These are phyloP conservation scores for Mola mola DNA, from an alignment of 2,113 vertebrate species.

Conservation along the genomic window DNA sequence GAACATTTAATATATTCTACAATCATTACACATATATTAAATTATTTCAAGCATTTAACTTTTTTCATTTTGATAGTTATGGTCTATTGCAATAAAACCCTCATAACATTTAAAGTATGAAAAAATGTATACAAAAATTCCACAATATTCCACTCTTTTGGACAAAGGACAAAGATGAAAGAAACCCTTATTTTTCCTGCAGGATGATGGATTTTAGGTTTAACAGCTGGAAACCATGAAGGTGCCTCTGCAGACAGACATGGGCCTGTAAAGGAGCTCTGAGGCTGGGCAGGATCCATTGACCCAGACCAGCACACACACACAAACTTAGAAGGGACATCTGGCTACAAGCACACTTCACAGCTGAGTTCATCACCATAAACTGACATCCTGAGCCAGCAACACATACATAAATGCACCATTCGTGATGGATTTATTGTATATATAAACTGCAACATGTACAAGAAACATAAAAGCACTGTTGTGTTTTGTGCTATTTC, in stretches of 20 bases:
- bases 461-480: background rate
- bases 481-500: background rate
- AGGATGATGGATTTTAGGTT: constrained; percentile 4
- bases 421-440: too few species aligned
- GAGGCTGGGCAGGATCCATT: constrained; percentile 15
- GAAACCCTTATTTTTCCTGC: background rate
- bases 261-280: constrained; percentile 19
- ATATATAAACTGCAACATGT: too few species aligned
- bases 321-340: constrained; percentile 1
- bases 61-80: too few species aligned
- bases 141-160: too few species aligned
- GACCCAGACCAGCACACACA: too few species aligned
- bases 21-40: too few species aligned
- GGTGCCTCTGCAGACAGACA: constrained; percentile 26
- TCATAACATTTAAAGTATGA: too few species aligned
- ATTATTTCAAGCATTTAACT: too few species aligned
- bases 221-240: constrained; percentile 22
- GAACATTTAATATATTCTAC: too few species aligned
- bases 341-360: constrained; percentile 20
- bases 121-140: too few species aligned
- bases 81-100: too few species aligned
- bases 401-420: too few species aligned
- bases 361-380: constrained; percentile 23
- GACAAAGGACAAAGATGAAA: background rate
- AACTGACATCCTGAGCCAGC: constrained; percentile 19